Evolutionary conservation across 2,888 invertebrate species (phyloP).

Genomic region (Isoperla grammatica): DNA sequence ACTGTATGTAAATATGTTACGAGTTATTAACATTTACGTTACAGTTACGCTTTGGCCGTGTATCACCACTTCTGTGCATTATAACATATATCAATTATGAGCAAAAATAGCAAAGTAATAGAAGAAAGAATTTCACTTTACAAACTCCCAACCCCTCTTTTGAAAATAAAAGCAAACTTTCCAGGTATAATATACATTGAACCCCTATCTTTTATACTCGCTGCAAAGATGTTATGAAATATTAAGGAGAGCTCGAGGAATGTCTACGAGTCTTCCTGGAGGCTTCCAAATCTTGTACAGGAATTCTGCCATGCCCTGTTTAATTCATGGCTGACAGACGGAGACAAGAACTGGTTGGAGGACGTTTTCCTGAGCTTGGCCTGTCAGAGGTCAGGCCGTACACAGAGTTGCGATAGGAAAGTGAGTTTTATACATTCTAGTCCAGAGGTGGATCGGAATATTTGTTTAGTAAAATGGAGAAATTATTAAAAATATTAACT

Average conservation of each 20-base stretch:
- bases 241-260: slow-evolving; percentile 26
- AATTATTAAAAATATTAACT: too few species aligned
- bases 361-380: too few species aligned
- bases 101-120: slow-evolving; percentile 30
- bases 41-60: too few species aligned
- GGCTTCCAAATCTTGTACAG: neutral
- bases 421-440: too few species aligned
- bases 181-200: slow-evolving; percentile 25
- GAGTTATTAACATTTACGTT: too few species aligned
- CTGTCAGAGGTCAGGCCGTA: too few species aligned
- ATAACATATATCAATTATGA: slow-evolving; percentile 29
- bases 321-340: neutral
- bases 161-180: slow-evolving; percentile 9
- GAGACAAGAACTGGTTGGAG: too few species aligned
- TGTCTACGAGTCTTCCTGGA: neutral
- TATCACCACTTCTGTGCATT: neutral
- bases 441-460: too few species aligned
- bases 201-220: slow-evolving; percentile 26
- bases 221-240: slow-evolving; percentile 30
- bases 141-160: neutral
- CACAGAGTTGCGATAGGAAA: too few species aligned
- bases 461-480: too few species aligned
- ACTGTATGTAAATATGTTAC: too few species aligned
- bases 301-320: slow-evolving; percentile 1
- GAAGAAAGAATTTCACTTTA: slow-evolving; percentile 28